A percentile compares a stretch with the other conserved stretches of the same genome.
phyloP scores from a whole-genome alignment of 2,888 invertebrate genomes.

The Chrysolina americana region DNA sequence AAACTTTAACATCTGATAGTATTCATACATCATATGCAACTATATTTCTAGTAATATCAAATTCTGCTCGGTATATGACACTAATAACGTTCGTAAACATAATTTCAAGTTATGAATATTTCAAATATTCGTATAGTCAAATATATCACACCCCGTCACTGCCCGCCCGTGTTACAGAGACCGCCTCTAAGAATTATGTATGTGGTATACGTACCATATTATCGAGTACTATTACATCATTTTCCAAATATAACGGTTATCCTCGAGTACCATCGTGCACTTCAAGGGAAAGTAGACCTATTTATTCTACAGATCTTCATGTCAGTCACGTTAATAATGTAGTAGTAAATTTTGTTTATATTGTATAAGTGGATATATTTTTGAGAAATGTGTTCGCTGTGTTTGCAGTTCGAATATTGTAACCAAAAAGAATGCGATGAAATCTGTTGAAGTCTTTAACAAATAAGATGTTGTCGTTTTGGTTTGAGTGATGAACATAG shows the following conservation, averaged over 20 bases:
- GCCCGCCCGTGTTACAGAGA: background rate
- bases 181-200: background rate
- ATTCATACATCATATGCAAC: no score
- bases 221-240: background rate
- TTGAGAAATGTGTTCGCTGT: background rate
- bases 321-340: background rate
- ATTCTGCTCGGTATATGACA: no score
- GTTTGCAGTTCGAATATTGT: background rate
- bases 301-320: background rate
- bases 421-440: background rate
- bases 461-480: background rate
- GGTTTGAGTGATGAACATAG: no score
- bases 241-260: slow-evolving; percentile 1
- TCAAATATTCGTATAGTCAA: no score
- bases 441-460: background rate
- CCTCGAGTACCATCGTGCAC: background rate
- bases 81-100: no score
- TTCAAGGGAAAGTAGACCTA: slow-evolving; percentile 6
- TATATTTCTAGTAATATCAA: no score
- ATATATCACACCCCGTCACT: background rate
- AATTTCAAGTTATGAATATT: no score
- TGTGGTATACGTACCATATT: background rate
- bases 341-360: background rate
- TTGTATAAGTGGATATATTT: background rate
- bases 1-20: no score